Evolutionary conservation across 2,888 invertebrate species (phyloP), one percentile per base, ranked within the genome.

Genomic region (Heliconius hortense): DNA sequence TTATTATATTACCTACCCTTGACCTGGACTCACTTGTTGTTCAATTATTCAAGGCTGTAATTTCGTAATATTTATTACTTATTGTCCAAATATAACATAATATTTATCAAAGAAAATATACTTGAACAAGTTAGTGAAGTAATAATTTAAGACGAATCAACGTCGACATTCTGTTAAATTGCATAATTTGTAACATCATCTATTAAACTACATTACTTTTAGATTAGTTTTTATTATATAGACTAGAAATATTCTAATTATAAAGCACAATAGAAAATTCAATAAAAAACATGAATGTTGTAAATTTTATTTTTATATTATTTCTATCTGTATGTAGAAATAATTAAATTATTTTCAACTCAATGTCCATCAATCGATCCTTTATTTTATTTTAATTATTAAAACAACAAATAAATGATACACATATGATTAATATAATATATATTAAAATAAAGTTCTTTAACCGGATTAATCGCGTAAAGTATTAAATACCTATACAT

Each of bases 1-100:
- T 69, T 69, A 69, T 56, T 48, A 31, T 31, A 56, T 56, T 15
- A 69, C 28, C 28, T 28, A 53, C 69, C 69, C 31, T 66, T 69
- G 69, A 35, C 69, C 53, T 13, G 15, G 15, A 69, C 53, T 56
- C 48, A 68, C 48, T 5, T 69, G 53, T 69, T 53, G 31, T 35
- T 31, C 31, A 31, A n/a, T 56, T 31, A 69, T 69, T 56, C 56
- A 69, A 69, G 69, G 69, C 31, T 69, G 3, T n/a, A 53, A 69
- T 69, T 69, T 69, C 53, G 21, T 56, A 69, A 69, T 35, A 31
- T 21, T 56, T 31, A 35, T 56, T 35, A 31, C 7, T 28, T 56
- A n/a, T 31, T 56, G 56, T 69, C 53, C 28, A 53, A n/a, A 1
- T 28, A 53, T 31, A 18, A 48, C 53, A 68, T 53, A 31, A 68